Conservation (phyloP, 2,797 vertebrate species). For the Leptoclinus maculatus region DNA sequence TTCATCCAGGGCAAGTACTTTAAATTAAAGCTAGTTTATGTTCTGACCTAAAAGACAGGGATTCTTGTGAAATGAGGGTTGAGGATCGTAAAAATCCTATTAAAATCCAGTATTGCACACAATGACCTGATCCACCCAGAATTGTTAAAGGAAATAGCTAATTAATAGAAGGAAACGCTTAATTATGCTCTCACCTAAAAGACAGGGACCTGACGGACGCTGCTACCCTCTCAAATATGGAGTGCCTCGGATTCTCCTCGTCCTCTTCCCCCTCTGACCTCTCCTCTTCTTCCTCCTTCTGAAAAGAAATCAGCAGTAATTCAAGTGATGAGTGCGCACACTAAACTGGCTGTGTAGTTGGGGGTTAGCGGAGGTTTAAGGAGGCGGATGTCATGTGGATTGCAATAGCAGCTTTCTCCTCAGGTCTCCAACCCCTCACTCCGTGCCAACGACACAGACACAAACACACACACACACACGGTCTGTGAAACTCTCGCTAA, state of each 20-base stretch:
- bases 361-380: constrained; percentile 6
- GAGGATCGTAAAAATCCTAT: background rate
- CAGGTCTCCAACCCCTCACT: constrained; percentile 28
- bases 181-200: constrained; percentile 77
- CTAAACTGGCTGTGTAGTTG: constrained; percentile 7
- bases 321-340: constrained; percentile 18
- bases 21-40: background rate
- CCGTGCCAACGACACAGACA: constrained; percentile 16
- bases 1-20: no score
- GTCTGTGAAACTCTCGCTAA: constrained; percentile 10
- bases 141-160: background rate
- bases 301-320: constrained; percentile 32
- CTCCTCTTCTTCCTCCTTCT: constrained; percentile 57
- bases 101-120: background rate
- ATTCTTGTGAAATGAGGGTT: background rate
- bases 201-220: constrained; percentile 82
- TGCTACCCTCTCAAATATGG: constrained; percentile 80
- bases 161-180: background rate
- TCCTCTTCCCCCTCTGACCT: constrained; percentile 64
- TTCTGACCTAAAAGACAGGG: background rate
- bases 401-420: constrained; percentile 32
- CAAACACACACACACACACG: constrained; percentile 7
- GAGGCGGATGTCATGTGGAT: constrained; percentile 44
- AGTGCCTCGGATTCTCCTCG: constrained; percentile 66
- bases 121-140: background rate